Base-by-base conservation (phyloP, 2,797 vertebrate species). In the Pseudotriccus pelzelni region DNA sequence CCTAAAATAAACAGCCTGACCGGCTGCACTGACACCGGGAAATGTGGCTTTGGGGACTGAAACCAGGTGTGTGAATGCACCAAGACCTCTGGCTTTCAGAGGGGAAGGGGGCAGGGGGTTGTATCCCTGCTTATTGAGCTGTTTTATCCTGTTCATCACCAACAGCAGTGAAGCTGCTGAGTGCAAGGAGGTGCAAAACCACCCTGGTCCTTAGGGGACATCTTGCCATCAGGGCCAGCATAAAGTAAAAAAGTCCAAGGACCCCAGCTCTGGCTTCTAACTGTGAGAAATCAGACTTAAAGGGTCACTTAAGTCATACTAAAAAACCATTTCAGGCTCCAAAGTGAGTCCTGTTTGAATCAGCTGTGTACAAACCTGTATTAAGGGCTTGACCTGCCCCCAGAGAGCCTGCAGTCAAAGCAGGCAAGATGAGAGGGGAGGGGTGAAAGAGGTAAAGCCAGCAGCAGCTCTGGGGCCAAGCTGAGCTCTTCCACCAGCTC, bases 1-100 rank as follows among this genome's bases (percentile, higher is more conserved):
- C 97, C 95, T 92, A 98, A 98, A 98, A 97, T 97, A 97, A 94
- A 94, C 93, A 72, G 84, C 60, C 69, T 60, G 37, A 78, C 53
- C 47, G 28, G 55, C 74, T 81, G 41, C 46, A 73, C 80, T 32
- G 75, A 53, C 84, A 64, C 68, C 12, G 84, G 84, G 58, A 86
- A 81, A 49, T 87, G 96, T 14, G 82, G 95, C 89, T 64, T 46
- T 69, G 73, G 83, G 52, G 66, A 80, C 89, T 93, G 96, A 97
- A 97, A 97, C 94, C 87, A 89, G 96, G 94, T 78, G 52, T 30
- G 84, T 18, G 17, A 69, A 43, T 56, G 70, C 37, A 84, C 72
- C 32, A 24, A 75, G 60, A 76, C 17, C 66, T 78, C 58, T 7
- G 44, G 78, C 66, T 94, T 95, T 72, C 82, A 15, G 20, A 89